Percentiles rank a stretch among this genome's conserved stretches.
Conservation (phyloP, 1,140 invertebrate genomes). For the Drosophila mauritiana region DNA sequence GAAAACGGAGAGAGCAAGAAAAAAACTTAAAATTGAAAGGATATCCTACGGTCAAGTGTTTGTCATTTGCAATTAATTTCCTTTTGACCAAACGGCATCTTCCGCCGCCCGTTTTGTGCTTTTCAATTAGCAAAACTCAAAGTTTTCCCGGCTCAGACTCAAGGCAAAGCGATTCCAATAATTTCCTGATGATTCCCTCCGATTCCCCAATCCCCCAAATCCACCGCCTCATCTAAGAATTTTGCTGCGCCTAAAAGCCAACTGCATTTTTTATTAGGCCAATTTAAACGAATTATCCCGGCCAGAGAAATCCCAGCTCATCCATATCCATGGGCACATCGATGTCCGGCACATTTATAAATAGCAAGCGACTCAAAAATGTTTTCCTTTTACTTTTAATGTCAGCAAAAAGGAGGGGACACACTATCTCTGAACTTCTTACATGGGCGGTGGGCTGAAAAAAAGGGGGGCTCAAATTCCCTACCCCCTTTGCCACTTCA, state of each 20-base stretch:
- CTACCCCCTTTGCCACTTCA: constrained; percentile 20
- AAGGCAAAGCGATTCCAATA: constrained; percentile 62
- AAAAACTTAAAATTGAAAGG: constrained; percentile 52
- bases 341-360: constrained; percentile 57
- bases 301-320: constrained; percentile 33
- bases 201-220: background rate
- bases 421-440: constrained; percentile 25
- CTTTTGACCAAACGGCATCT: constrained; percentile 66
- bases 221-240: constrained; percentile 26
- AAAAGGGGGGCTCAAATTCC: background rate
- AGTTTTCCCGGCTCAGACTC: constrained; percentile 46
- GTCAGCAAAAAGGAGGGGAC: constrained; percentile 2
- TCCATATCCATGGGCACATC: constrained; percentile 33
- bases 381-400: constrained; percentile 70
- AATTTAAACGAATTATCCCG: constrained; percentile 66
- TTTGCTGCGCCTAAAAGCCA: constrained; percentile 71
- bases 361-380: constrained; percentile 61
- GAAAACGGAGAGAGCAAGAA: background rate
- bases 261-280: constrained; percentile 71
- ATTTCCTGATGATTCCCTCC: constrained; percentile 37
- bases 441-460: constrained; percentile 7
- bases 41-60: constrained; percentile 70
- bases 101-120: constrained; percentile 61
- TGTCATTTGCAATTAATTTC: constrained; percentile 81
- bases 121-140: constrained; percentile 63